Evolutionary conservation across 2,113 vertebrate species (phyloP).

Genomic region (Ursus arctos): DNA sequence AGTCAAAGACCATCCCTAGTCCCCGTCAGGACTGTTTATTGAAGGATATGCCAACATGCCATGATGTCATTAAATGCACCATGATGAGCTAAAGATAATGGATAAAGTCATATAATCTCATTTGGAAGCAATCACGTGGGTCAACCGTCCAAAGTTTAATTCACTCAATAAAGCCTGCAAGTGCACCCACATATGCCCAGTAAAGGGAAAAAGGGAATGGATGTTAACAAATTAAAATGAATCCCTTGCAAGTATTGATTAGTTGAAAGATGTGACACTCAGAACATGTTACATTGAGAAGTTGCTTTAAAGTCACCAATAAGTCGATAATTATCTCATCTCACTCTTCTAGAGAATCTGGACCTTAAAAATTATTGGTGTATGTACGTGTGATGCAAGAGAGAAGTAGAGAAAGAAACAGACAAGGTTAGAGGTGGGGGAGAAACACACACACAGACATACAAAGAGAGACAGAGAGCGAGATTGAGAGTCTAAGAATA

Average conservation of each 20-base stretch:
- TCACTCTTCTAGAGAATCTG: background rate
- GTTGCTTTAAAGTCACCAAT: background rate
- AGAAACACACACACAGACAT: rapidly evolving
- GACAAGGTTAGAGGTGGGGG: background rate
- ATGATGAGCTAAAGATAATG: background rate
- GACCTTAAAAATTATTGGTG: background rate
- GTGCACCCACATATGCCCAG: background rate
- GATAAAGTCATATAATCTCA: background rate
- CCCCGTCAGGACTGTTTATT: background rate
- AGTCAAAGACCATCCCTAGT: background rate
- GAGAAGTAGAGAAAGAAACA: background rate
- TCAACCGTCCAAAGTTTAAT: background rate
- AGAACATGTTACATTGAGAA: background rate
- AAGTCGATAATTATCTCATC: background rate
- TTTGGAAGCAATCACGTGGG: background rate
- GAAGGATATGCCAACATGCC: background rate
- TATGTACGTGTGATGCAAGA: background rate
- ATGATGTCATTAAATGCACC: background rate
- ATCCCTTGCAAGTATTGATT: background rate
- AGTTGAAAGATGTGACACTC: background rate
- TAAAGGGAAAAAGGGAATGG: background rate
- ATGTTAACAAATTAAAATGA: background rate
- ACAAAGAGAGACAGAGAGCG: too few relatives aligned
- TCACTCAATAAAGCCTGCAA: background rate
- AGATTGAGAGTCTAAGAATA: background rate